These are phyloP conservation scores for Hassar affinis DNA, from an alignment of 2,113 vertebrate genomes.

Conservation along the genomic window DNA sequence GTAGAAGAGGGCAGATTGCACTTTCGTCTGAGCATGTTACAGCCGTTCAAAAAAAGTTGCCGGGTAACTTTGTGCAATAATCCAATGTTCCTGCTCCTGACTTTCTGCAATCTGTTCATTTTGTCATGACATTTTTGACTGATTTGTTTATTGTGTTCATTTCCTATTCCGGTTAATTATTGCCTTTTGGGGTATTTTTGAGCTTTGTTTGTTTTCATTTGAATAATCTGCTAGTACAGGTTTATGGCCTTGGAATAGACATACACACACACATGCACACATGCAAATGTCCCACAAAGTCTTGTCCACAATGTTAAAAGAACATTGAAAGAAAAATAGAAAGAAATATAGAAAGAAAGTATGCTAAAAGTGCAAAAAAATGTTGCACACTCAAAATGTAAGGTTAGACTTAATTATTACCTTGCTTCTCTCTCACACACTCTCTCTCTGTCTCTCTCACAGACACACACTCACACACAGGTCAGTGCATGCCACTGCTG, in stretches of 20 bases:
- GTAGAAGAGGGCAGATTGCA: neutral
- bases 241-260: neutral
- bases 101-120: neutral
- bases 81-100: neutral
- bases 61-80: neutral
- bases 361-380: no score
- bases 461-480: slow-evolving; percentile 29
- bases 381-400: neutral
- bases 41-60: neutral
- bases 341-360: neutral
- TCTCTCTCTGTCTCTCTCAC: neutral
- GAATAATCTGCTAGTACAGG: neutral
- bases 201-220: neutral
- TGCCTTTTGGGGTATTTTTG: neutral
- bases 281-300: neutral
- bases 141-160: neutral
- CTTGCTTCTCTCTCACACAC: neutral
- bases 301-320: neutral
- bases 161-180: no score
- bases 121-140: neutral
- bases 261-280: neutral
- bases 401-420: neutral
- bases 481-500: slow-evolving; percentile 46
- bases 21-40: neutral
- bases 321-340: neutral